Percentiles rank a stretch among this genome's conserved stretches.
Conservation (phyloP, 2,797 vertebrate species). For the Anas georgica region DNA sequence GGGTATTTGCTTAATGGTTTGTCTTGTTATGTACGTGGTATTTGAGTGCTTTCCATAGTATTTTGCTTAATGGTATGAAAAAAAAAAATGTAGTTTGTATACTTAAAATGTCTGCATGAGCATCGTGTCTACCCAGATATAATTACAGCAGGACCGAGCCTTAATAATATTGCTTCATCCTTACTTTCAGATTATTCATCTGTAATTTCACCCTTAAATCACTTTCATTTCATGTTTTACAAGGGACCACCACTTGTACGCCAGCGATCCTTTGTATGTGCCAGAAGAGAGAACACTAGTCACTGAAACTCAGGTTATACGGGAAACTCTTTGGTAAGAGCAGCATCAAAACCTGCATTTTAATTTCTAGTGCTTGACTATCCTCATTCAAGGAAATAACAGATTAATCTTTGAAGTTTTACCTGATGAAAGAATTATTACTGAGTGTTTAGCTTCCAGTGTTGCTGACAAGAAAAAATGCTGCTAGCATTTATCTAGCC, state of each 20-base stretch:
- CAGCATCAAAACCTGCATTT: background rate
- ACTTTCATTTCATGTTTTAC: background rate
- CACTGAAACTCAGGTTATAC: constrained; percentile 94
- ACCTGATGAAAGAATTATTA: background rate
- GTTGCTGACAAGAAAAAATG: background rate
- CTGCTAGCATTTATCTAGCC: background rate
- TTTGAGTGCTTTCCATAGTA: background rate
- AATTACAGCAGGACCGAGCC: background rate
- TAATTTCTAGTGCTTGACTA: background rate
- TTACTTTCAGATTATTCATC: background rate
- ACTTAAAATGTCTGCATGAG: background rate
- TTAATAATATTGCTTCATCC: background rate
- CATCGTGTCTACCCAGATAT: background rate
- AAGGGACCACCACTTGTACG: constrained; percentile 96
- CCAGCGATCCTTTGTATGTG: constrained; percentile 90
- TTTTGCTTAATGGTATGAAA: background rate
- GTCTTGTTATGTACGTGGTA: background rate
- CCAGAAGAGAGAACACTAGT: constrained; percentile 91
- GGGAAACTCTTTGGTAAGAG: constrained; percentile 94
- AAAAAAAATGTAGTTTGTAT: background rate
- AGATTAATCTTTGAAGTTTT: background rate
- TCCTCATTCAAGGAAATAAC: background rate
- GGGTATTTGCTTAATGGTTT: background rate
- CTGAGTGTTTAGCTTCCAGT: background rate
- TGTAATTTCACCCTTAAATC: background rate